Percentiles rank a stretch among this genome's conserved stretches.
phyloP scores from a whole-genome alignment of 2,113 vertebrate genomes.

The Eclectus roratus region DNA sequence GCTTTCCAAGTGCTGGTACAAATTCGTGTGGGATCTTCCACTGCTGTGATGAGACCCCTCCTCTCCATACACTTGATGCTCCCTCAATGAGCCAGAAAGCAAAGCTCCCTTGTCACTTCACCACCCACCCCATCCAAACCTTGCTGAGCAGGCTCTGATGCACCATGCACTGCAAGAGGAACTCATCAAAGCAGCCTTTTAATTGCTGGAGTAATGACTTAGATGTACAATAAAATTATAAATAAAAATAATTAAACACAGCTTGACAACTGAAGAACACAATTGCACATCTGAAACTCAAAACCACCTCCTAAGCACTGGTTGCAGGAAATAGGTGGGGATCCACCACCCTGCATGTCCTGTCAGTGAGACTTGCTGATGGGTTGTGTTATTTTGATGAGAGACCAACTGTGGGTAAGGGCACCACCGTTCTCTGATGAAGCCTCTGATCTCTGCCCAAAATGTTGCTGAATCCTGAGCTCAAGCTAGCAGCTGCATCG shows the following conservation, averaged over 20 bases:
- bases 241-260: conserved; percentile 26
- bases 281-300: background rate
- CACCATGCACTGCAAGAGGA: rapidly evolving
- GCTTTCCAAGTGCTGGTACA: background rate
- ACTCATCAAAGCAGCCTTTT: conserved; percentile 27
- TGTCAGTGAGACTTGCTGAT: background rate
- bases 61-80: background rate
- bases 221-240: background rate
- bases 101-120: background rate
- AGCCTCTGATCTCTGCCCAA: background rate
- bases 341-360: background rate
- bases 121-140: background rate
- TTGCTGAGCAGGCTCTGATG: background rate
- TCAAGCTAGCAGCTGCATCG: background rate
- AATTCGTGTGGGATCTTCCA: background rate
- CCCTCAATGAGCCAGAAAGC: background rate
- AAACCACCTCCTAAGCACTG: background rate
- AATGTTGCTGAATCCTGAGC: background rate
- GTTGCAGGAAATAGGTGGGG: background rate
- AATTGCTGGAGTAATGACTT: conserved; percentile 12
- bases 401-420: background rate
- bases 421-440: background rate
- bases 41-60: background rate
- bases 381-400: background rate
- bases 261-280: background rate